Evolutionary conservation across 2,888 invertebrate species (phyloP).

Genomic region (Listrodromus nycthemerus): DNA sequence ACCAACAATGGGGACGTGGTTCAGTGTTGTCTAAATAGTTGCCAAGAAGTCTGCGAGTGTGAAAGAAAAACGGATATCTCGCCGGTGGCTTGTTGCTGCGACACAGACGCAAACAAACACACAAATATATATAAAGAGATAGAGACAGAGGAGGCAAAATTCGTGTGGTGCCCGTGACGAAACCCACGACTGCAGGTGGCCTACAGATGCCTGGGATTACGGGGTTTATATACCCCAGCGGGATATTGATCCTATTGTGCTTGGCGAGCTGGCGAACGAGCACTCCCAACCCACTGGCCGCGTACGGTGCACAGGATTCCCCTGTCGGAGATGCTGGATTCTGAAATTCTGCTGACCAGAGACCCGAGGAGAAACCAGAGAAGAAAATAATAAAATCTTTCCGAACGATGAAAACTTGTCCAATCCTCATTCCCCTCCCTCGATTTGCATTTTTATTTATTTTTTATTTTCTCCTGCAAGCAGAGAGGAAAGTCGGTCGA

Average conservation of each 20-base stretch:
- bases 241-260: constrained; percentile 84
- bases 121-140: constrained; percentile 10
- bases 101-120: too few species aligned
- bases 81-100: constrained; percentile 43
- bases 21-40: constrained; percentile 82
- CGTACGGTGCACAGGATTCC: constrained; percentile 20
- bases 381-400: constrained; percentile 15
- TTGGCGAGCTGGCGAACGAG: constrained; percentile 68
- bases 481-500: neutral
- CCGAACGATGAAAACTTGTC: constrained; percentile 8
- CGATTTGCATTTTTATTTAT: constrained; percentile 1
- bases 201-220: constrained; percentile 83
- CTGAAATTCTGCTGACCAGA: constrained; percentile 58
- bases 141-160: constrained; percentile 64
- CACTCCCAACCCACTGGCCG: constrained; percentile 62
- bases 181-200: constrained; percentile 84
- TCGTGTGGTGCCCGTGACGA: constrained; percentile 81
- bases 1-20: constrained; percentile 73
- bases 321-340: constrained; percentile 33
- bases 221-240: constrained; percentile 84
- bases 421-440: neutral
- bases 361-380: constrained; percentile 14
- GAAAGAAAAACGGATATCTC: constrained; percentile 67
- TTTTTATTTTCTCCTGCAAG: neutral
- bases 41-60: constrained; percentile 68